Conservation (phyloP, 2,888 invertebrate genomes). For the Euclidia mi region DNA sequence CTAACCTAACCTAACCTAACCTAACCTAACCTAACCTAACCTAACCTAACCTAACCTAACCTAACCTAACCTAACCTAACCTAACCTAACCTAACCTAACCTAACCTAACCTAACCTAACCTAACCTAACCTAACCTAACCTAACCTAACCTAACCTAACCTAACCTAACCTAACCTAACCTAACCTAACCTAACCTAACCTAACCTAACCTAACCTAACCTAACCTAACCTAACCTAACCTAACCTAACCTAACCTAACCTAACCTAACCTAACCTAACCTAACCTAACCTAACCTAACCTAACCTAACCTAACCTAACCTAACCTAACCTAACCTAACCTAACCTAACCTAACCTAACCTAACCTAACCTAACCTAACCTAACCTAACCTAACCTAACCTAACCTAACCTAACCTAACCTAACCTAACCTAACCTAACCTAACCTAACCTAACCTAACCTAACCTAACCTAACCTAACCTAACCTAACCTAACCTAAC, state of each 20-base stretch:
- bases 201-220: constrained; percentile 32
- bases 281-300: constrained; percentile 44
- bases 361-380: constrained; percentile 56
- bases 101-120: constrained; percentile 38
- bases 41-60: constrained; percentile 42
- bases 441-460: constrained; percentile 34
- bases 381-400: constrained; percentile 45
- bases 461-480: constrained; percentile 31
- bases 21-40: constrained; percentile 45
- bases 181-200: constrained; percentile 37
- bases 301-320: constrained; percentile 47
- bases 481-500: constrained; percentile 16
- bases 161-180: constrained; percentile 45
- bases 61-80: constrained; percentile 42
- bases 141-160: constrained; percentile 41
- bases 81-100: constrained; percentile 24
- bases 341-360: constrained; percentile 54
- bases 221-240: constrained; percentile 40
- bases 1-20: constrained; percentile 37
- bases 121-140: constrained; percentile 40
- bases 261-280: constrained; percentile 42
- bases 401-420: constrained; percentile 50
- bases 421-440: constrained; percentile 44
- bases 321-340: constrained; percentile 50
- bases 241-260: constrained; percentile 44